Base-by-base conservation (phyloP, 2,797 vertebrate genomes). In the Muscicapa striata region DNA sequence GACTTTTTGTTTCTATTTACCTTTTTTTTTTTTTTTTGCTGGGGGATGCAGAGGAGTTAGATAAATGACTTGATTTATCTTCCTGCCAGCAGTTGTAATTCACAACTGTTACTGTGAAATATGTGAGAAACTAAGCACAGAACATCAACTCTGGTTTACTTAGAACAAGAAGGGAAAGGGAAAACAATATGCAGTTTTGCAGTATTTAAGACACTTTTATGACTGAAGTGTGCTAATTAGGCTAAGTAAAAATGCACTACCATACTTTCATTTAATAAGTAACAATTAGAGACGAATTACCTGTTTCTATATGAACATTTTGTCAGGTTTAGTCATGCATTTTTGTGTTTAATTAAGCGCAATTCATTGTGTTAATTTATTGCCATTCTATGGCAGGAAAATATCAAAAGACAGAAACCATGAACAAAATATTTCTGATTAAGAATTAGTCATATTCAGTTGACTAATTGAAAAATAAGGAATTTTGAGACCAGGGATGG, bases 281-380 rank as follows among this genome's bases (percentile, higher is more conserved):
- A 90, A 94, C 38, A 64, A 91, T 90, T 84, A 86, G 38, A 95
- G 36, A 82, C n/a, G 2, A 86, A 91, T 84, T 90, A 90, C 34
- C 21, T 43, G 36, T 64, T 90, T 89, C 79, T 82, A 59, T 64
- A 36, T 52, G 64, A 90, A 90, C 34, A 54, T 89, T 96, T 59
- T 77, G 68, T 75, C 87, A 18, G 24, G 41, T 85, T 94, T 83
- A 84, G 64, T 79, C 51, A 63, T 29, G 75, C 52, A 36, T 57
- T 89, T 91, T 83, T 77, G 22, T 27, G 62, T 64, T 95, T 92
- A 94, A 95, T 97, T 93, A 92, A 94, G 80, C 72, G 75, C 40
- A 43, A 57, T 76, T 69, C 9, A 26, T 78, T 66, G 59, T 54
- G 38, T 85, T 94, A 74, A 52, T 77, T 95, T 88, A 79, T 66